Evolutionary conservation across 2,113 vertebrate genomes (phyloP).

Genomic region (Ptychochromis oligacanthus): DNA sequence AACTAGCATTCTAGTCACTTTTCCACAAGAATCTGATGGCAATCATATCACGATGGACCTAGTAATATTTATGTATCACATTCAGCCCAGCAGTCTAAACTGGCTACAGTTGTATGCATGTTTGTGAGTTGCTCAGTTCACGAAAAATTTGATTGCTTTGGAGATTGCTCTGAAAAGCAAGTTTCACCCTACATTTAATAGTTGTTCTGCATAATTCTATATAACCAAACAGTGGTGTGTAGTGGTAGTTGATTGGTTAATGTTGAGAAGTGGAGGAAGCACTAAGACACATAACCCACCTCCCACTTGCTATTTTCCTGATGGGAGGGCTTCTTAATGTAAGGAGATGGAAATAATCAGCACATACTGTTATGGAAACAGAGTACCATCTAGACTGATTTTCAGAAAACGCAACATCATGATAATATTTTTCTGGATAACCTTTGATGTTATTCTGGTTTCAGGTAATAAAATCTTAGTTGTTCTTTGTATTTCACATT

Average conservation of each 20-base stretch:
- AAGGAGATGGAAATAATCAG: neutral
- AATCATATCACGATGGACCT: neutral
- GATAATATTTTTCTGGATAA: neutral
- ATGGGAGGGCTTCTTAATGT: rapidly evolving
- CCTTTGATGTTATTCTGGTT: neutral
- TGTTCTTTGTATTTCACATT: neutral
- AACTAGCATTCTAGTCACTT: too few species aligned
- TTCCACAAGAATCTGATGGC: neutral
- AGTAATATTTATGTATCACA: rapidly evolving
- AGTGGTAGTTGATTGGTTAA: neutral
- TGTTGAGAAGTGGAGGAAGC: neutral
- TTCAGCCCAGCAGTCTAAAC: neutral
- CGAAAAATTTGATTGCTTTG: rapidly evolving
- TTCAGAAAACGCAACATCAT: neutral
- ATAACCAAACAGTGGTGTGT: neutral
- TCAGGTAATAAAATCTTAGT: neutral
- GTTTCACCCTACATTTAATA: neutral
- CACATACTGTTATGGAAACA: neutral
- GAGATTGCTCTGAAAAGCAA: neutral
- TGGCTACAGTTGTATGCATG: neutral
- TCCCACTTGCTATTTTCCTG: rapidly evolving
- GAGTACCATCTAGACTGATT: neutral
- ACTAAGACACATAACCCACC: neutral
- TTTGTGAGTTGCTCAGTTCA: neutral
- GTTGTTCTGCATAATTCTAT: neutral